phyloP scores from a whole-genome alignment of 2,797 vertebrate species.

The Acanthornis magna region DNA sequence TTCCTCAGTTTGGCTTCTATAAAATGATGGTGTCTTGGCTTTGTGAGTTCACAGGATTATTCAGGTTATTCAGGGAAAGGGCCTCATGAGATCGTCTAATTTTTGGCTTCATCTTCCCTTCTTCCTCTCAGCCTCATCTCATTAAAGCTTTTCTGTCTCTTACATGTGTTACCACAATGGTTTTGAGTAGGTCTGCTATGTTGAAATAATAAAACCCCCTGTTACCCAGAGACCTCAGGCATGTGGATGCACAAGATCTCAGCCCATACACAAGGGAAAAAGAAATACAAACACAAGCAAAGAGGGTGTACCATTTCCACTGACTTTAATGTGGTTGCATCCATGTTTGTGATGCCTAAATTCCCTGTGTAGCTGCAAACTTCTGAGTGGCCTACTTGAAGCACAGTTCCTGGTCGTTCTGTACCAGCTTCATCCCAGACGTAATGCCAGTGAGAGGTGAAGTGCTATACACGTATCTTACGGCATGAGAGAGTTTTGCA shows the following conservation, averaged over 20 bases:
- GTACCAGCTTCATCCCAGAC: not conserved
- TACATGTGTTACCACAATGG: not conserved
- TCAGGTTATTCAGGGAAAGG: not conserved
- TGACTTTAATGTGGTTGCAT: not conserved
- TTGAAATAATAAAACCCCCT: not conserved
- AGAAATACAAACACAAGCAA: not conserved
- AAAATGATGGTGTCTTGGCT: not conserved
- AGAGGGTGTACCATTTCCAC: not conserved
- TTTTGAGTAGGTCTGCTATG: not conserved
- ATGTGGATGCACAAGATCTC: not conserved
- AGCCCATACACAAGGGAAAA: not conserved
- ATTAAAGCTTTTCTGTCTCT: not conserved
- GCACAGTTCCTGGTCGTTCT: fast-evolving
- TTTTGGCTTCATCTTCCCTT: not conserved
- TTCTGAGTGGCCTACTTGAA: not conserved
- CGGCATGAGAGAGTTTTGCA: not conserved
- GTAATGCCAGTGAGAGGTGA: not conserved
- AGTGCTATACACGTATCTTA: fast-evolving
- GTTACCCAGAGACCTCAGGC: not conserved
- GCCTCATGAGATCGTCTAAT: not conserved
- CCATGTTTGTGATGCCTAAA: not conserved
- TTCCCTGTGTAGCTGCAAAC: not conserved
- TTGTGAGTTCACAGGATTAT: not conserved
- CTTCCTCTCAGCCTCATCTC: not conserved
- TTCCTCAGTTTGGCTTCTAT: not conserved